Evolutionary conservation across 2,888 invertebrate species (phyloP), one percentile per base, ranked within the genome.

Genomic region (Plusia festucae): DNA sequence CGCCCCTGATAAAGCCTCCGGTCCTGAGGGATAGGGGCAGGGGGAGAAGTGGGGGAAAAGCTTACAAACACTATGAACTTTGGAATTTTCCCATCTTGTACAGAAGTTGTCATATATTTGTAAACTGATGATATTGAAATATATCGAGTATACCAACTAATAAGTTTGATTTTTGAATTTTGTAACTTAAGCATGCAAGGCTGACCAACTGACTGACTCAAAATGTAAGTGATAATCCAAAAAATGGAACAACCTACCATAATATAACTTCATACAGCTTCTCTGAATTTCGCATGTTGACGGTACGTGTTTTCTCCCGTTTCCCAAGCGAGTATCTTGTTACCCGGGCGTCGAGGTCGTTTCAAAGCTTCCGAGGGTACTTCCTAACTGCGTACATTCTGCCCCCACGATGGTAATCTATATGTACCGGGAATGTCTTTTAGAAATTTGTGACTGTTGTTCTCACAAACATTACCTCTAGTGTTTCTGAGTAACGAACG

Each of bases 1-100:
- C 86, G 84, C 76, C 79, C 82, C 82, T 86, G 89, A 89, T 90
- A 88, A 90, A 89, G 82, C 85, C 85, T 79, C 81, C 72, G 80
- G 80, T 85, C 83, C 85, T 82, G 68, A 68, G 83, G 86, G 85
- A 86, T 81, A 77, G 76, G 73, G 79, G 78, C 82, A 66, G 65
- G 58, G 62, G 73, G 70, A 75, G 67, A 58, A 68, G 68, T 76
- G 70, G 69, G 79, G 69, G 68, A 75, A 62, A 68, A 61, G 63
- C 60, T 67, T 65, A 65, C 61, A 65, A 71, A 68, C 73, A 54
- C 55, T 53, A 60, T 32, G 54, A 73, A 78, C 58, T 82, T 82
- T 68, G 32, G 62, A 81, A 60, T 75, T 44, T 56, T 40, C 70
- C 54, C 77, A 57, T 73, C 59, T 70, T 72, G 67, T 64, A 62